These are phyloP conservation scores for Yponomeuta malinellus DNA, from an alignment of 2,888 invertebrate genomes.

Conservation along the genomic window DNA sequence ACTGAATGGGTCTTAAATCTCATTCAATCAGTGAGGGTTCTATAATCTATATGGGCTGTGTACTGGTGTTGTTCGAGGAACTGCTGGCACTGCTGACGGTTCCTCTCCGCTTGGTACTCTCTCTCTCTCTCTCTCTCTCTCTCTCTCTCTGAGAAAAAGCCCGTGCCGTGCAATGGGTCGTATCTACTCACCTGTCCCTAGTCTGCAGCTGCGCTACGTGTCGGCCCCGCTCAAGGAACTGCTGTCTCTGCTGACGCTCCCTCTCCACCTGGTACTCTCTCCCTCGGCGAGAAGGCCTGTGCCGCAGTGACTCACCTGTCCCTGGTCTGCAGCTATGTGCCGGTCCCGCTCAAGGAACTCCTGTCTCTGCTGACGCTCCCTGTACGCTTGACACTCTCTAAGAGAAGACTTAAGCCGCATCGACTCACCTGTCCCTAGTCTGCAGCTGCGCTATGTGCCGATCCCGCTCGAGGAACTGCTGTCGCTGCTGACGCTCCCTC, in stretches of 20 bases:
- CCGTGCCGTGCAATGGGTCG: no score
- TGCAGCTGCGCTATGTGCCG: constrained; percentile 51
- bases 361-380: constrained; percentile 61
- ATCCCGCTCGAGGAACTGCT: constrained; percentile 52
- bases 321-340: constrained; percentile 43
- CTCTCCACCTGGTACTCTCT: constrained; percentile 45
- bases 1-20: no score
- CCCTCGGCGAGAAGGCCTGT: no score
- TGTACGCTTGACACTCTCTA: constrained; percentile 41
- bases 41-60: no score
- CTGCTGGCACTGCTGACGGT: no score
- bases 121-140: no score
- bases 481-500: constrained; percentile 57
- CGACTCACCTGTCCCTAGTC: constrained; percentile 44
- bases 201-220: constrained; percentile 49
- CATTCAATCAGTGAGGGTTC: no score
- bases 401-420: no score
- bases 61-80: no score
- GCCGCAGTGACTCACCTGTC: constrained; percentile 28
- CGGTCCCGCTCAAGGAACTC: constrained; percentile 51
- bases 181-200: constrained; percentile 41
- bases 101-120: no score
- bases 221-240: constrained; percentile 48
- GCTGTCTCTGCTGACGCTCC: constrained; percentile 60
- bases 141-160: no score